phyloP scores from a whole-genome alignment of 2,888 invertebrate species.

The Hyles lineata region DNA sequence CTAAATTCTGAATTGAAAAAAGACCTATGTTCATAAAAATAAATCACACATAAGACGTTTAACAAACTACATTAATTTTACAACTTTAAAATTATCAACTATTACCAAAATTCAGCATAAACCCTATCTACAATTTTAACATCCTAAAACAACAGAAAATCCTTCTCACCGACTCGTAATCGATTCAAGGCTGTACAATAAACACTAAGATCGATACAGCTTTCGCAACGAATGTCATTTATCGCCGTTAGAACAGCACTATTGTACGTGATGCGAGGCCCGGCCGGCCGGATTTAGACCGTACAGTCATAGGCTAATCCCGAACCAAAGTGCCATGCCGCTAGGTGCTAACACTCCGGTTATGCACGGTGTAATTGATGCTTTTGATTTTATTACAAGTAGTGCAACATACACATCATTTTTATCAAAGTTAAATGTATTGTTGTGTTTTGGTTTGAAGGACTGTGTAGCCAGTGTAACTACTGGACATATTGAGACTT shows the following conservation, averaged over 20 bases:
- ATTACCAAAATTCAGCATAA: background rate
- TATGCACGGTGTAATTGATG: conserved; percentile 24
- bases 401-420: too few relatives aligned
- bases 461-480: too few relatives aligned
- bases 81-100: too few relatives aligned
- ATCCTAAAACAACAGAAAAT: background rate
- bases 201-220: conserved; percentile 22
- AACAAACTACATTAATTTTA: too few relatives aligned
- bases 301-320: conserved; percentile 47
- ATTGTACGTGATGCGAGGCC: conserved; percentile 48
- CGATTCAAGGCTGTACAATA: conserved; percentile 15
- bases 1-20: too few relatives aligned
- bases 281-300: conserved; percentile 48
- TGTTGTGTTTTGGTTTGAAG: too few relatives aligned
- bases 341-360: conserved; percentile 32
- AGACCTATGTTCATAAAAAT: too few relatives aligned
- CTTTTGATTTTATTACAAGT: background rate
- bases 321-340: conserved; percentile 43
- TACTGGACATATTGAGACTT: too few relatives aligned
- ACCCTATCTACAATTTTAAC: background rate
- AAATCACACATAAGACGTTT: too few relatives aligned
- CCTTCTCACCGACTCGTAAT: background rate
- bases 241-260: conserved; percentile 34
- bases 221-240: conserved; percentile 32
- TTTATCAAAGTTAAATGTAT: too few relatives aligned